Percentiles rank a stretch among this genome's conserved stretches.
phyloP scores from a whole-genome alignment of 2,888 invertebrate species.

The Melitaea athalia region DNA sequence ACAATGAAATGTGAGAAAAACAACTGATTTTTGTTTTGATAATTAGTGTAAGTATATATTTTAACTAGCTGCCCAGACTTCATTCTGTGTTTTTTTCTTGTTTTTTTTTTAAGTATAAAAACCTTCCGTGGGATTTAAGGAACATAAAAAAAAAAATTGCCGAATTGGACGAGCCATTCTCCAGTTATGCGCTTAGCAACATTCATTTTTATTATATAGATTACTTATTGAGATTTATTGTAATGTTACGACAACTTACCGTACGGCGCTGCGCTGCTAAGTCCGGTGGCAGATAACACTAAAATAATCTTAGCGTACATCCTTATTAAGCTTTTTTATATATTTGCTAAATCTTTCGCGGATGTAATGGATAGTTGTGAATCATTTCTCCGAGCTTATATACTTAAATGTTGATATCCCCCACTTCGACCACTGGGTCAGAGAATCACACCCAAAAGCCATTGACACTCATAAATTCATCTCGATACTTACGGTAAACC shows the following conservation, averaged over 20 bases:
- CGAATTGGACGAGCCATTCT: no score
- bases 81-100: no score
- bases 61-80: no score
- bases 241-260: conserved; percentile 48
- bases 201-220: background rate
- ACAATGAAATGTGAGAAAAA: no score
- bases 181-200: no score
- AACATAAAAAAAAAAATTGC: no score
- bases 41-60: no score
- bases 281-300: conserved; percentile 53
- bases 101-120: no score
- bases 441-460: conserved; percentile 56
- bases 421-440: conserved; percentile 67
- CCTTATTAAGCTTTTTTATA: conserved; percentile 34
- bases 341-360: conserved; percentile 56
- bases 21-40: no score
- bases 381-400: conserved; percentile 71
- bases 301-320: conserved; percentile 65
- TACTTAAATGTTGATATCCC: conserved; percentile 64
- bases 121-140: no score
- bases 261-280: conserved; percentile 59
- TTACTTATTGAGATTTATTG: conserved; percentile 8
- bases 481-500: conserved; percentile 66
- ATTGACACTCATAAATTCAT: conserved; percentile 70
- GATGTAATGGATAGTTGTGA: conserved; percentile 62